Evolutionary conservation across 2,888 invertebrate genomes (phyloP), one percentile per base, ranked within the genome.

Genomic region (Plagodis pulveraria): DNA sequence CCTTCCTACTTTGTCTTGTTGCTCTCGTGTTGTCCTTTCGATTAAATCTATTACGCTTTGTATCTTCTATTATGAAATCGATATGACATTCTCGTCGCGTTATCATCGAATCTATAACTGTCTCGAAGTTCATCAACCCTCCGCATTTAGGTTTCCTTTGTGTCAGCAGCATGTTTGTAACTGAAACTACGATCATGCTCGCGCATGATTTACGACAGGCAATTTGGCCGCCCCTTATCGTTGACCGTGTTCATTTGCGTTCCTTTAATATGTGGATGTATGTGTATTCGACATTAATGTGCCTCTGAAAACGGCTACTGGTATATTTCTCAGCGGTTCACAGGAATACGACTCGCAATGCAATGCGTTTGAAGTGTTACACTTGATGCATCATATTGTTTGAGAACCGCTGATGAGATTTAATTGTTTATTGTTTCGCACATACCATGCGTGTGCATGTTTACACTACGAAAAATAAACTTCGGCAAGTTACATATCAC

Each of bases 391-490:
- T 70, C 69, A 66, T 69, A 71, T 70, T 70, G 71, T 72, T 73
- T 73, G 71, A 68, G 72, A 22, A 22, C 22, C 70, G 67, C 66
- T 77, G 77, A 81, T 82, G 77, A 79, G 76, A 76, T 73, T 81
- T 78, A 74, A 81, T 82, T 85, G 82, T 86, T 84, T 86, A 83
- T 83, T 84, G 70, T 81, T 81, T 70, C 63, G 66, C 65, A 70
- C 73, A 72, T 79, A 72, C 70, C 69, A 63, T 74, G 77, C 58
- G 64, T 65, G 70, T 64, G 68, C 58, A 67, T 77, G 75, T 76
- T 77, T 81, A 74, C 70, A 70, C 67, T 70, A 60, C 50, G 72
- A 67, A 77, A 73, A 73, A 77, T 76, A 72, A 76, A 73, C 67
- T 72, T 65, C 49, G 56, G 56, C 57, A 63, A 67, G 66, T 63